Evolutionary conservation across 30 jellyfish, hydroid and myxozoan species (phyloP), one percentile per base, ranked within the genome.

Genomic region (Rhopilema esculentum): DNA sequence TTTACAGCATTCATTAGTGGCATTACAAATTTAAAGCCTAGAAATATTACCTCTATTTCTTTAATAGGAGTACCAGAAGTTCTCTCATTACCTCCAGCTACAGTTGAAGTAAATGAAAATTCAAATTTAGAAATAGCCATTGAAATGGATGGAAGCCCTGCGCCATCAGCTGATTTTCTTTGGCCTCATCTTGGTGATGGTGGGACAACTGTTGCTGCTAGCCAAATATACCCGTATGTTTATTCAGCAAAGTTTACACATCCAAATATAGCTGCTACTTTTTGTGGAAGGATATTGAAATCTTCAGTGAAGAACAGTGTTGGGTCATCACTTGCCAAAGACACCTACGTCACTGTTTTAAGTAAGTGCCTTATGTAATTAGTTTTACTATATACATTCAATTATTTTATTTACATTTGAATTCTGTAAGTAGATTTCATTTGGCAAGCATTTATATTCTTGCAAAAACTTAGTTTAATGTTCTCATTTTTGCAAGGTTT

Each of bases 101-200:
- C 30, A 1, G 1, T 30, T 8, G 66, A 28, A 0, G 88, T 77
- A 21, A 24, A 8, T 0, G 88, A 77, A 28, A 61, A 18, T 21
- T 52, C 88, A 24, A 77, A 62, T 24, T 61, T 77, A 0, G 78
- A 52, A 2, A 31, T 77, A 32, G 32, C 23, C 15, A 49, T 77
- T 53, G 67, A 77, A n/a, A 77, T 77, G 88, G 49, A 57, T 26
- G 88, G 88, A 77, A 53, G 26, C 64, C 88, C 88, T 23, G n/a
- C 27, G 27, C 77, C 88, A n/a, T 77, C 88, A 26, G 77, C 88
- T 27, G 76, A 16, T 16, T 77, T 77, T 63, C 0, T 24, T 2
- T 77, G 88, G 88, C 66, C 78, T 61, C 88, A 77, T 77, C 22
- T 26, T 29, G 70, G 71, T 7, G 32, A 65, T 15, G 22, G 62